Conservation (phyloP, 2,113 vertebrate genomes). For the Podocnemis expansa region DNA sequence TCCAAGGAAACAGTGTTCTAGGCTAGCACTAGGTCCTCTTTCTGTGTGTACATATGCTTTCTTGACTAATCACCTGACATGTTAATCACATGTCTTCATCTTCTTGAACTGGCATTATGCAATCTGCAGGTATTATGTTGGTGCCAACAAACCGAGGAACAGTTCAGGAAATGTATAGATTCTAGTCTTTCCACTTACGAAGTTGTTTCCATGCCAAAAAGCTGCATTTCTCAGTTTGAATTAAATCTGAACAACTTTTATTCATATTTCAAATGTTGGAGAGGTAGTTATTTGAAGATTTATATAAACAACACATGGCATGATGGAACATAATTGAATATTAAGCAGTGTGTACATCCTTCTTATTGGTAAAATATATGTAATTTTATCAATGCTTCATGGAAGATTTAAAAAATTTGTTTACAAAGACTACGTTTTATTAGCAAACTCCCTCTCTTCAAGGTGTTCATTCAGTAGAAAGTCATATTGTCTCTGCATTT, state of each 20-base stretch:
- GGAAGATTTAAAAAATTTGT: neutral
- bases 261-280: conserved; percentile 58
- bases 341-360: neutral
- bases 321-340: neutral
- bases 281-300: conserved; percentile 32
- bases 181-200: conserved; percentile 13
- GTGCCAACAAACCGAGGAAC: conserved; percentile 42
- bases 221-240: conserved; percentile 66
- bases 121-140: neutral
- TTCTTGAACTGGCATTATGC: neutral
- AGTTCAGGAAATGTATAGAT: neutral
- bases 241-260: conserved; percentile 69
- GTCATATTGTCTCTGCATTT: neutral
- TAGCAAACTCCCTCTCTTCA: neutral
- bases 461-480: neutral
- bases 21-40: neutral
- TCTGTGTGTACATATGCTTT: neutral
- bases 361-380: neutral
- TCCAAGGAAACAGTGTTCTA: neutral
- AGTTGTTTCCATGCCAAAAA: conserved; percentile 57
- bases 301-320: conserved; percentile 23
- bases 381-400: neutral
- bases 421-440: neutral
- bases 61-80: neutral
- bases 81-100: neutral